Evolutionary conservation across 2,113 vertebrate genomes (phyloP), one percentile per base, ranked within the genome.

Genomic region (Pleuronectes platessa): DNA sequence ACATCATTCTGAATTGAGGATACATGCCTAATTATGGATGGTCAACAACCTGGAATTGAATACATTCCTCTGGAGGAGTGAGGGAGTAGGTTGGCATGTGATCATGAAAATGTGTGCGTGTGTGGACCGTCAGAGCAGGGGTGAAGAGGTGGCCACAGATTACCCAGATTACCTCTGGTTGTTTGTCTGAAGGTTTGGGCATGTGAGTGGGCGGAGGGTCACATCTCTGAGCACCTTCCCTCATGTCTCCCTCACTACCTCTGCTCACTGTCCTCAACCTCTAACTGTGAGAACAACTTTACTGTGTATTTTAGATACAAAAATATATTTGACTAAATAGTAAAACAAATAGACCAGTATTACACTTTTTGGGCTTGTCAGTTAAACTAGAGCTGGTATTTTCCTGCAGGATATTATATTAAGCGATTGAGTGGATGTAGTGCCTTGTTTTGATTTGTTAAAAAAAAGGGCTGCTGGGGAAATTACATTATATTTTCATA

Each of bases 11-110:
- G 54, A 26, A 15, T 74, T 14, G 56, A 74, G 59, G 71, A 84
- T 87, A 68, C 86, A 88, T 58, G 71, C 63, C 88, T 85, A 88
- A 85, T 81, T 68, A 86, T 87, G 91, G 83, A 82, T 42, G 47
- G 81, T 84, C 65, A 90, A 75, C 88, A 86, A 79, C 78, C 81
- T 79, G 65, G 68, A 86, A 86, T 66, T 85, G 84, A 83, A 64
- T 11, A 21, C 51, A 55, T 60, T 85, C 69, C 71, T 71, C 66
- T 83, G 66, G 77, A 74, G 65, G 71, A 78, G 71, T 76, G 78
- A 51, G 15, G 18, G 47, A 71, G 71, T 86, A 70, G 86, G 78
- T 82, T 64, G 78, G 74, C 77, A 81, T 83, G 82, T 83, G 86
- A 86, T 82, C 81, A 71, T 73, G 18, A 55, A 55, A 66, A 56